phyloP scores from a whole-genome alignment of 2,113 vertebrate genomes.

The Bungarus multicinctus region DNA sequence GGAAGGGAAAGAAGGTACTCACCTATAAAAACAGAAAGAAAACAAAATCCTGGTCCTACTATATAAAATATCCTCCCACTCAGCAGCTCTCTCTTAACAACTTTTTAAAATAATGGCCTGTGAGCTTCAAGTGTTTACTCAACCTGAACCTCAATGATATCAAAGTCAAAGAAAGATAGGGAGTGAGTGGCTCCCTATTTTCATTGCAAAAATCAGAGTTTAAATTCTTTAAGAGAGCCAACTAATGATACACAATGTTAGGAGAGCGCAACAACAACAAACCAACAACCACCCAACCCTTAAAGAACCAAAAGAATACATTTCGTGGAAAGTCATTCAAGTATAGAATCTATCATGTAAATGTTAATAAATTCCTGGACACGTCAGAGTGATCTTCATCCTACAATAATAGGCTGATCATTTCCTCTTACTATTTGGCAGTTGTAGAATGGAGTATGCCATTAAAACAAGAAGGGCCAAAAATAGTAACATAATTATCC shows the following conservation, averaged over 20 bases:
- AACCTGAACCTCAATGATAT: not conserved
- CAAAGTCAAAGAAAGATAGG: no score
- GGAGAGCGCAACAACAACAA: not conserved
- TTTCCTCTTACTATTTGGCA: conserved; percentile 58
- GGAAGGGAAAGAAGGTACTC: not conserved
- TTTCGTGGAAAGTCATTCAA: conserved; percentile 57
- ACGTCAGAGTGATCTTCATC: not conserved
- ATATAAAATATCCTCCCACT: not conserved
- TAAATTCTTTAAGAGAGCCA: not conserved
- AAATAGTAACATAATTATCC: conserved; percentile 44
- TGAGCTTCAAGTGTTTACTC: not conserved
- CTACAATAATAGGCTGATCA: conserved; percentile 52
- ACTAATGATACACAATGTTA: not conserved
- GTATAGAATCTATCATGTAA: conserved; percentile 53
- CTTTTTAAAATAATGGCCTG: not conserved
- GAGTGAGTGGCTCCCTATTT: not conserved
- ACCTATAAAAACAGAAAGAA: not conserved
- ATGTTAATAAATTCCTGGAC: conserved; percentile 53
- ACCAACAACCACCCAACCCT: not conserved
- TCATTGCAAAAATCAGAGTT: not conserved
- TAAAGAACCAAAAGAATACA: conserved; percentile 17
- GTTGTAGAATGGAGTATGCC: conserved; percentile 42
- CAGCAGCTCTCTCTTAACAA: not conserved
- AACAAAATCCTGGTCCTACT: not conserved
- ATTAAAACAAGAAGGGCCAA: conserved; percentile 31